These are phyloP conservation scores for Diglossa cyanea DNA, from an alignment of 2,797 vertebrate species.

Conservation along the genomic window DNA sequence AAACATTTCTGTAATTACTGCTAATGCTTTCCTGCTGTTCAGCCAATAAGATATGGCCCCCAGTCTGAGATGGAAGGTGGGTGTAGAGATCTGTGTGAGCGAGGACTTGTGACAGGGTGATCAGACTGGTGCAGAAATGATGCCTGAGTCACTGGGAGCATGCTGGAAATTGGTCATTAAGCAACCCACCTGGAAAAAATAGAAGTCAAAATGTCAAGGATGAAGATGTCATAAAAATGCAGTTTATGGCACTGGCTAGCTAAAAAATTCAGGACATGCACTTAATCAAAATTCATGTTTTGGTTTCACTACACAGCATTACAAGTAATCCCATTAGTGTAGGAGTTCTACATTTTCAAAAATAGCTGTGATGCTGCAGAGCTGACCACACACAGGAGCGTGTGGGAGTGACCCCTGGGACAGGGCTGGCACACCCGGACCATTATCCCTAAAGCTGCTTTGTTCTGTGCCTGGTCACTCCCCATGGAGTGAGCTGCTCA, in stretches of 20 bases:
- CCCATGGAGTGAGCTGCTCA: neutral
- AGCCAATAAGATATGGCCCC: conserved; percentile 55
- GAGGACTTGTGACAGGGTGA: conserved; percentile 56
- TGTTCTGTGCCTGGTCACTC: neutral
- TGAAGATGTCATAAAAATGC: neutral
- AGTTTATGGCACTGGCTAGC: neutral
- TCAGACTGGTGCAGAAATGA: conserved; percentile 64
- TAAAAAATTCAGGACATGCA: neutral
- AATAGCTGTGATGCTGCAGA: neutral
- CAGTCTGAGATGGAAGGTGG: conserved; percentile 53
- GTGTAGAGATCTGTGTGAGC: conserved; percentile 54
- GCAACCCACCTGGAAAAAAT: conserved; percentile 53
- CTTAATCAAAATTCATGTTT: conserved; percentile 26
- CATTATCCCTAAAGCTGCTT: neutral
- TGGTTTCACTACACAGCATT: neutral
- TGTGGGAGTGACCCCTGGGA: neutral
- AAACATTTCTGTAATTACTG: conserved; percentile 72
- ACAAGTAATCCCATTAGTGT: neutral
- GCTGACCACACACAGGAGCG: neutral
- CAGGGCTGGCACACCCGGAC: neutral
- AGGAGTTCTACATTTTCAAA: conserved; percentile 4
- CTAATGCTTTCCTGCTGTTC: conserved; percentile 71
- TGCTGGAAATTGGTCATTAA: conserved; percentile 41
- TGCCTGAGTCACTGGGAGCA: conserved; percentile 40
- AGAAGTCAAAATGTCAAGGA: conserved; percentile 40